Base-by-base conservation (phyloP, 1,140 invertebrate genomes). In the Eciton burchellii region DNA sequence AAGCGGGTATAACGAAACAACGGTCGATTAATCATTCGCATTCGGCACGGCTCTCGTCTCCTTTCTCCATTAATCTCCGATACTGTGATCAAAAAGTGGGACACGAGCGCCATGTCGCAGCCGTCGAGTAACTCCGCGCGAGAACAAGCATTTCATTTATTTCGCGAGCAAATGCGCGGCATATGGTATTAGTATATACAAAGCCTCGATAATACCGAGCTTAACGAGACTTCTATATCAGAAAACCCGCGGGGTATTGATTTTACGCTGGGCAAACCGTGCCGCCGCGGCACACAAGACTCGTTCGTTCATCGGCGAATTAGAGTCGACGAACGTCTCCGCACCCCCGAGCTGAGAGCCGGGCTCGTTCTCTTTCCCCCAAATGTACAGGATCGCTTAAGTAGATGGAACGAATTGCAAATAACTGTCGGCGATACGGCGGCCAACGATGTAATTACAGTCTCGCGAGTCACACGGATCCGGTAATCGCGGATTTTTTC, bases 151-250 rank as follows among this genome's bases (percentile, higher is more conserved):
- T 79, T 70, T 70, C 52, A 49, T 79, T 79, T 70, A 70, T 79
- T n/a, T 35, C 63, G 49, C 49, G 49, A 41, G 35, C 49, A 12
- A 43, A 26, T 12, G 24, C 21, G 52, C 8, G 49, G 74, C 41
- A 57, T 45, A 57, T 49, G 29, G 35, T 56, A 79, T 79, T 79
- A 79, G 74, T 79, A 79, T 79, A 79, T 79, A 68, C 74, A 79
- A 79, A 79, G 49, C 49, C 24, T 9, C 49, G 74, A 79, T 79
- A 79, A 68, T 79, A 79, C 68, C 49, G 63, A 56, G 63, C 63
- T 79, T 79, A 79, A 79, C 74, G 63, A 79, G 74, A 79, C 74
- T 79, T 79, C 74, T 79, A 70, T 56, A 79, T 68, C 74, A 79
- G 74, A 63, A 79, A 79, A 68, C 74, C 21, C 62, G 49, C 63